Conservation (phyloP, 1,140 invertebrate genomes). For the Drosophila pruinosa region DNA sequence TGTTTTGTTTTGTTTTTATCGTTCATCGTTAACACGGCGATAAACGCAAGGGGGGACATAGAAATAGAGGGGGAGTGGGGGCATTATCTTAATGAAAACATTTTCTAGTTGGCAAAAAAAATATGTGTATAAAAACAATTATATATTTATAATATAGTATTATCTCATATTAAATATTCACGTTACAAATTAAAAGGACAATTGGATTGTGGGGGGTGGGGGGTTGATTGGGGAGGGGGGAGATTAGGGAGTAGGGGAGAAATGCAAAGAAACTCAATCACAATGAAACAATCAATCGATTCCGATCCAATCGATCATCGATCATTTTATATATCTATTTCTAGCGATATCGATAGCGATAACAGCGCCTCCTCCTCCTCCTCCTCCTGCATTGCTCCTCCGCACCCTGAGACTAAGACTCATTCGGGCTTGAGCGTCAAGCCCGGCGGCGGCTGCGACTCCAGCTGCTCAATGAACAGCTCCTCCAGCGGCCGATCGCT, state of each 20-base stretch:
- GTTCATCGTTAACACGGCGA: slow-evolving; percentile 59
- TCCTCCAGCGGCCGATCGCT: slow-evolving; percentile 86
- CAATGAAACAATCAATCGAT: slow-evolving; percentile 64
- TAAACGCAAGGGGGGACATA: slow-evolving; percentile 57
- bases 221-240: neutral
- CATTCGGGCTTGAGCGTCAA: slow-evolving; percentile 52
- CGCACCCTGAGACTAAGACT: slow-evolving; percentile 3
- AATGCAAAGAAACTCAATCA: slow-evolving; percentile 79
- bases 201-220: neutral
- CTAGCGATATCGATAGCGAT: neutral
- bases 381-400: neutral
- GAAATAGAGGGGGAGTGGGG: slow-evolving; percentile 9
- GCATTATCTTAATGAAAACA: slow-evolving; percentile 65
- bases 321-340: slow-evolving; percentile 1
- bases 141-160: slow-evolving; percentile 35
- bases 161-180: slow-evolving; percentile 24
- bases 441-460: slow-evolving; percentile 59
- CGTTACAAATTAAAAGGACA: slow-evolving; percentile 16
- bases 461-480: slow-evolving; percentile 71
- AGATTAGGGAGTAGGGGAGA: slow-evolving; percentile 33
- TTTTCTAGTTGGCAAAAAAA: slow-evolving; percentile 69
- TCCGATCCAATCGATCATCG: slow-evolving; percentile 20
- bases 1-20: slow-evolving; percentile 23
- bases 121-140: slow-evolving; percentile 58
- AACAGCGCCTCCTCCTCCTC: neutral